Conservation (phyloP, 2,797 vertebrate species). For the Pipistrellus kuhlii region DNA sequence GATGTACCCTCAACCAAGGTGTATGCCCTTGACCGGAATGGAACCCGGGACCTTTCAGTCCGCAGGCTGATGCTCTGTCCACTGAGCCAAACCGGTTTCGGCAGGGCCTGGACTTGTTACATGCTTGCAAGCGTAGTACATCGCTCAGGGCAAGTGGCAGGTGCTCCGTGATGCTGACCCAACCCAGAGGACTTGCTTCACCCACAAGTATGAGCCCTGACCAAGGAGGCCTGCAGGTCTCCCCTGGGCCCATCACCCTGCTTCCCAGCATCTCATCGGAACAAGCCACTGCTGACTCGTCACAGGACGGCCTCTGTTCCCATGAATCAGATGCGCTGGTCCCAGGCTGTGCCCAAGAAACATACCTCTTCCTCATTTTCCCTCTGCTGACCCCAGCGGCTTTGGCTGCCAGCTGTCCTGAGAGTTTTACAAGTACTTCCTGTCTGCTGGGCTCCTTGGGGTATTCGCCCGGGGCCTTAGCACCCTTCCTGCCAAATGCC, state of each 20-base stretch:
- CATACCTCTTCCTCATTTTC: neutral
- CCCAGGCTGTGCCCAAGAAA: neutral
- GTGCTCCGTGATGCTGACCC: neutral
- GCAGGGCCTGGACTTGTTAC: neutral
- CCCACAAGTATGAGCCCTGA: neutral
- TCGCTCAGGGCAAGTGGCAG: neutral
- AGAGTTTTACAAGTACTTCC: neutral
- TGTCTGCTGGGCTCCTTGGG: conserved; percentile 29
- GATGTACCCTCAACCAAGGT: too few species aligned
- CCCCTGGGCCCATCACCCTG: neutral
- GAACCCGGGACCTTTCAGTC: too few species aligned
- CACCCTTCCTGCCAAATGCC: conserved; percentile 4
- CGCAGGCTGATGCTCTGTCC: too few species aligned
- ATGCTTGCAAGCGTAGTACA: accelerated
- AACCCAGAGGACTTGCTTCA: neutral
- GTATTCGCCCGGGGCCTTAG: conserved; percentile 3
- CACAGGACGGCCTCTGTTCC: neutral
- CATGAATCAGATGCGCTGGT: neutral
- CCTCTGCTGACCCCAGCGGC: neutral
- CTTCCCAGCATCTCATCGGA: neutral
- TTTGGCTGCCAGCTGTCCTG: neutral
- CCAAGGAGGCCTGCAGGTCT: neutral
- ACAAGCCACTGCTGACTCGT: neutral
- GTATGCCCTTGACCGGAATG: too few species aligned
- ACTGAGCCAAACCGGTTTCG: too few species aligned